Percentiles rank a stretch among this genome's conserved stretches.
Evolutionary conservation across 2,797 vertebrate genomes (phyloP).

Genomic region (Carduelis carduelis): DNA sequence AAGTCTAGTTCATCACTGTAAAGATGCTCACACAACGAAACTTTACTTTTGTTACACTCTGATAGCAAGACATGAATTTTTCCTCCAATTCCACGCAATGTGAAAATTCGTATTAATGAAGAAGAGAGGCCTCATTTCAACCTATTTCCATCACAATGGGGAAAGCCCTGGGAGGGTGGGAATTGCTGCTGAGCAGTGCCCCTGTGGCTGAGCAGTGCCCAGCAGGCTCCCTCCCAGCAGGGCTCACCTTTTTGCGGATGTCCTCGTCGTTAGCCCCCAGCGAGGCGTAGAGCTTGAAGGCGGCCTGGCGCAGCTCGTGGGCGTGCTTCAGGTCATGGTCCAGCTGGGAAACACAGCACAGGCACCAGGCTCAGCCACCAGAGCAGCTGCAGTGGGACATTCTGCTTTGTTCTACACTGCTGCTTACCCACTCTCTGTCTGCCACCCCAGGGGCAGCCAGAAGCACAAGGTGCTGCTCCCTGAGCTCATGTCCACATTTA

Average conservation of each 20-base stretch:
- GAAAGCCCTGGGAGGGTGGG: not conserved
- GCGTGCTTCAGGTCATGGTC: conserved; percentile 98
- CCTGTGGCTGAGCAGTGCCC: not conserved
- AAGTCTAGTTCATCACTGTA: not conserved
- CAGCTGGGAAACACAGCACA: conserved; percentile 76
- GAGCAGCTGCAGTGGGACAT: not conserved
- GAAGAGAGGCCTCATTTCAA: conserved; percentile 15
- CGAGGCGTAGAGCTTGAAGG: conserved; percentile 98
- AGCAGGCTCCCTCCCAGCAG: not conserved
- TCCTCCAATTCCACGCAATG: conserved; percentile 45
- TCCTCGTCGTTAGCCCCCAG: conserved; percentile 98
- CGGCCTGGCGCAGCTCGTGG: conserved; percentile 96
- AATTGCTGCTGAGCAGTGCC: not conserved
- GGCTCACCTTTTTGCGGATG: conserved; percentile 95
- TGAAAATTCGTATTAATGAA: not conserved
- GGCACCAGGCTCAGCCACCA: not conserved
- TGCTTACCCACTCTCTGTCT: not conserved
- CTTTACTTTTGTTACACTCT: not conserved
- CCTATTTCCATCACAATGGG: not conserved
- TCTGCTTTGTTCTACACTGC: not conserved
- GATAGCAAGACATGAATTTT: not conserved
- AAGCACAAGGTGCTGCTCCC: not conserved
- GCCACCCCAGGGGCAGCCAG: not conserved
- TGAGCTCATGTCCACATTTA: not conserved
- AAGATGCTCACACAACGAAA: conserved; percentile 36